A percentile compares a stretch with the other conserved stretches of the same genome.
Conservation (phyloP, 2,888 invertebrate species). For the Amaurobius ferox region DNA sequence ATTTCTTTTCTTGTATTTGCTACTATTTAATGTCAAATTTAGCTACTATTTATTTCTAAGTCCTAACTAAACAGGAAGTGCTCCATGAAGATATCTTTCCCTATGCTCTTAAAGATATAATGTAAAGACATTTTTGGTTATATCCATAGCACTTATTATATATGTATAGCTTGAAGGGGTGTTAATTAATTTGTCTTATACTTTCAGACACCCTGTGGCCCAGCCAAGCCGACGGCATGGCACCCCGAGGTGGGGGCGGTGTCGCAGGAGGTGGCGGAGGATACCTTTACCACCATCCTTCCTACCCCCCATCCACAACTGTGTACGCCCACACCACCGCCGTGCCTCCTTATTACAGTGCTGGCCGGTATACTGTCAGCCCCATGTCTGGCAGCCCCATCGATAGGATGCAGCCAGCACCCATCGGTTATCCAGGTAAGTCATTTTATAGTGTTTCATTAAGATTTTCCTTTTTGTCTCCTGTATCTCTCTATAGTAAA, state of each 20-base stretch:
- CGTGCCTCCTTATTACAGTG: constrained; percentile 29
- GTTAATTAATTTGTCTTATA: background rate
- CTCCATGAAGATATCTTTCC: too few relatives aligned
- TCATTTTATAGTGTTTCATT: background rate
- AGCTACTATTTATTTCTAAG: too few relatives aligned
- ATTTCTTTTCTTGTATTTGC: too few relatives aligned
- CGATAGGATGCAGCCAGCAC: constrained; percentile 19
- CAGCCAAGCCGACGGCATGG: constrained; percentile 59
- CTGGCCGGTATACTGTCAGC: constrained; percentile 39
- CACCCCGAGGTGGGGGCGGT: constrained; percentile 60
- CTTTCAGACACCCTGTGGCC: constrained; percentile 64
- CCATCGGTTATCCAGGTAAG: constrained; percentile 55
- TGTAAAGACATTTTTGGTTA: too few relatives aligned
- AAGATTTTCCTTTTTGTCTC: background rate
- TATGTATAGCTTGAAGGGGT: too few relatives aligned
- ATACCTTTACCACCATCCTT: constrained; percentile 34
- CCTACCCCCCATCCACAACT: constrained; percentile 25
- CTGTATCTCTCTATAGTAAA: background rate
- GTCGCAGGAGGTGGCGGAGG: constrained; percentile 28
- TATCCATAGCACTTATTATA: too few relatives aligned
- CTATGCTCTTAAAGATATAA: too few relatives aligned
- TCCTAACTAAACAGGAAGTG: too few relatives aligned
- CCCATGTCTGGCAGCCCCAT: constrained; percentile 26
- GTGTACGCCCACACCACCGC: constrained; percentile 22
- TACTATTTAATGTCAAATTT: too few relatives aligned